Base-by-base conservation (phyloP, 2,113 vertebrate species). In the Noturus placidus region DNA sequence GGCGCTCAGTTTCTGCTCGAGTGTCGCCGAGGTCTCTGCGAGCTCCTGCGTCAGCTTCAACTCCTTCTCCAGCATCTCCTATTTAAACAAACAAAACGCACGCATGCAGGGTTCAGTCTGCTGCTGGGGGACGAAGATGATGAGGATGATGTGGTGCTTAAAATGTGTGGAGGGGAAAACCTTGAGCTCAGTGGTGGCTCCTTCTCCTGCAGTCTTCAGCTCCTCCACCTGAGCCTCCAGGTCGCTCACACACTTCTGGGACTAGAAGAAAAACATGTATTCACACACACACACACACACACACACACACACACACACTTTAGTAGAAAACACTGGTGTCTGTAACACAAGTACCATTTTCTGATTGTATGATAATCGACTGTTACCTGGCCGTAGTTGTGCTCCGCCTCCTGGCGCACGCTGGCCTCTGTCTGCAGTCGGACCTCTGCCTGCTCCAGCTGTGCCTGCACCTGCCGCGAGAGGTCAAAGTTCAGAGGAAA, bases 51-150 rank as follows among this genome's bases (percentile, higher is more conserved):
- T 95, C 92, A 97, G 82, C 90, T 94, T 96, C 90, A 96, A 96
- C 92, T 97, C 96, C 78, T 97, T 97, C 86, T 97, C 96, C 92
- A 97, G 93, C 86, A 95, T 95, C 89, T 96, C 96, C 96, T 97
- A 90, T 76, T 76, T 54, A 74, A 15, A 46, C 22, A 85, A n/a
- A 52, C 79, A 79, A 33, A 74, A n/a, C 38, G 7, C 5, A 46
- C 42, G 42, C 42, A 46, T 7, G 42, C 42, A 7, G 42, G 6
- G 42, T 46, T 46, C 42, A 46, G 42, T 69, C 35, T 61, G 22
- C 50, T n/a, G 69, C 22, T 11, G 13, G 42, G 13, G 8, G 17
- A 33, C 0, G 25, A 42, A 57, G 5, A 15, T 63, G 79, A 42
- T 42, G 25, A 42, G 57, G 5, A 15, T 9, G 11, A 52, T 52